A percentile compares a stretch with the other conserved stretches of the same genome.
These are phyloP conservation scores for Meiosimyza platycephala DNA, from an alignment of 2,888 invertebrate genomes.

Conservation along the genomic window DNA sequence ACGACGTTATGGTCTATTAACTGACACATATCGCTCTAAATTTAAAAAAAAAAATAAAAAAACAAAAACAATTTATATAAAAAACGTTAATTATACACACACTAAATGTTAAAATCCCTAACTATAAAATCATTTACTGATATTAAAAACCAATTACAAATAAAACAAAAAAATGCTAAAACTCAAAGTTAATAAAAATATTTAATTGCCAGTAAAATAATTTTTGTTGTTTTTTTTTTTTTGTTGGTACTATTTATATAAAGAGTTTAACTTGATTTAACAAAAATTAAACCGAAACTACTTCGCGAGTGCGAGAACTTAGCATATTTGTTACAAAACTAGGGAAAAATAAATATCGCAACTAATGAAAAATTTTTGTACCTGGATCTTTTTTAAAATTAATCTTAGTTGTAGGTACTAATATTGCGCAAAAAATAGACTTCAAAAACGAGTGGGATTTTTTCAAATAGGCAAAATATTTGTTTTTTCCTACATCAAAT, in stretches of 20 bases:
- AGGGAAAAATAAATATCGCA: too few relatives aligned
- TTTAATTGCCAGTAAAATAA: slow-evolving; percentile 1
- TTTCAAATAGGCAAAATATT: too few relatives aligned
- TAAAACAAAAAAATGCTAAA: not conserved
- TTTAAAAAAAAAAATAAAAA: not conserved
- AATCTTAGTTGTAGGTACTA: too few relatives aligned
- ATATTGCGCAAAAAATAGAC: too few relatives aligned
- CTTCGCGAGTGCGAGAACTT: too few relatives aligned
- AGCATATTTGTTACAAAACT: too few relatives aligned
- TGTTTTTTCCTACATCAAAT: too few relatives aligned
- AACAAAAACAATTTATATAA: not conserved
- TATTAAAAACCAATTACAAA: not conserved
- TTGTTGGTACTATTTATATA: not conserved
- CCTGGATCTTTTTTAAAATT: too few relatives aligned
- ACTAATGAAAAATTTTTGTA: too few relatives aligned
- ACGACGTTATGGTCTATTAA: slow-evolving; percentile 22
- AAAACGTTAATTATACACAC: slow-evolving; percentile 13
- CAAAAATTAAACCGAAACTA: not conserved
- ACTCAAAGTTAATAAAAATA: slow-evolving; percentile 21
- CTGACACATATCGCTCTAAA: slow-evolving; percentile 26
- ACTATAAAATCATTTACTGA: not conserved
- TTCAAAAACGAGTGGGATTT: too few relatives aligned
- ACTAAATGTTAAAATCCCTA: slow-evolving; percentile 17
- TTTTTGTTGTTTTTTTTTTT: not conserved
- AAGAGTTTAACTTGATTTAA: not conserved